Evolutionary conservation across 1,140 invertebrate species (phyloP).

Genomic region (Zaprionus gabonicus): DNA sequence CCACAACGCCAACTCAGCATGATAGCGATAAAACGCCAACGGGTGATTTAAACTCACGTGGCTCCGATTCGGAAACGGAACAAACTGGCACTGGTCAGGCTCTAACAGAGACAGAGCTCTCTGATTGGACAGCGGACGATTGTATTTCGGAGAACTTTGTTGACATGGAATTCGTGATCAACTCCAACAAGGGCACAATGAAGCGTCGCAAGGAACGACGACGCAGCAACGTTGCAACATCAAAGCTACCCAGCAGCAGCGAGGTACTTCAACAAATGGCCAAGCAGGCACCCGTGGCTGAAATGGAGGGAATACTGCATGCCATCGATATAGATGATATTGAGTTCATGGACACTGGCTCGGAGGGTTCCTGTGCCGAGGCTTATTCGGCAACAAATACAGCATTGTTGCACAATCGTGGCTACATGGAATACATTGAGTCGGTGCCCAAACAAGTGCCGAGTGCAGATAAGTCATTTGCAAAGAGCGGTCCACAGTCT

Average conservation of each 20-base stretch:
- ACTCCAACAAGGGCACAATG: constrained; percentile 86
- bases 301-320: constrained; percentile 75
- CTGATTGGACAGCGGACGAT: constrained; percentile 93
- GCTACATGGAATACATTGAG: constrained; percentile 89
- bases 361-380: constrained; percentile 87
- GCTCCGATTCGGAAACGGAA: constrained; percentile 86
- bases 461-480: constrained; percentile 17
- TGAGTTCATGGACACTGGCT: constrained; percentile 91
- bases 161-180: constrained; percentile 87
- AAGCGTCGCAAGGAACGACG: constrained; percentile 84
- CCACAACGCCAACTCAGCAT: constrained; percentile 69
- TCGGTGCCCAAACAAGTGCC: constrained; percentile 45
- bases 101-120: constrained; percentile 92
- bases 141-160: constrained; percentile 90
- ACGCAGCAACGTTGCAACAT: constrained; percentile 59
- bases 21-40: constrained; percentile 83
- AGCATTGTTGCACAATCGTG: constrained; percentile 86
- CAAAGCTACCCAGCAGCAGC: constrained; percentile 79
- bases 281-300: constrained; percentile 76
- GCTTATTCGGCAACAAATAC: constrained; percentile 86
- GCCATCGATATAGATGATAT: constrained; percentile 85
- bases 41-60: constrained; percentile 57
- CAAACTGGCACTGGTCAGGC: constrained; percentile 88
- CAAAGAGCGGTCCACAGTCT: neutral
- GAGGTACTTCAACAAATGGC: constrained; percentile 63